These are phyloP conservation scores for Taxidea taxus DNA, from an alignment of 2,113 vertebrate species.

Conservation along the genomic window DNA sequence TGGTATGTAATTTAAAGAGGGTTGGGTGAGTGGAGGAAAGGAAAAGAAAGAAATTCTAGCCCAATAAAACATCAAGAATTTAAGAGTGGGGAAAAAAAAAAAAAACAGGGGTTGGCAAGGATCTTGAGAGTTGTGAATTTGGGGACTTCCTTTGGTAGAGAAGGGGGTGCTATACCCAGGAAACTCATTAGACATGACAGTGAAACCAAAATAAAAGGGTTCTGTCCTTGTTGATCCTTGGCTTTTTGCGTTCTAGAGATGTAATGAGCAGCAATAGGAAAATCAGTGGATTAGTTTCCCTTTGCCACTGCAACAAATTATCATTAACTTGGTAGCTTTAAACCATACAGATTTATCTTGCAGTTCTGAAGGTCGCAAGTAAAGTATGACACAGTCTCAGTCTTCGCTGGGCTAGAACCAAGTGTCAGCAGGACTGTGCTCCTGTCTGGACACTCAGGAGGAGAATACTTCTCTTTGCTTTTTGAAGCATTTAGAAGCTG, in stretches of 20 bases:
- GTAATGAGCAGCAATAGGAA: neutral
- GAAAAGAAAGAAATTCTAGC: neutral
- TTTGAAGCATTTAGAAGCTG: neutral
- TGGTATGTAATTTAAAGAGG: neutral
- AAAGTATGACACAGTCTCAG: neutral
- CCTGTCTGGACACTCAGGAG: too few relatives aligned
- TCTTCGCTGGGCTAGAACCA: neutral
- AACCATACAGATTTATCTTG: neutral
- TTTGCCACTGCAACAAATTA: neutral
- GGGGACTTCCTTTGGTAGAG: neutral
- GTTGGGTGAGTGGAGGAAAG: neutral
- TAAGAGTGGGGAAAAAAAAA: neutral
- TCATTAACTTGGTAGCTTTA: neutral
- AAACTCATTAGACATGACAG: neutral
- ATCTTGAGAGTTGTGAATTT: neutral
- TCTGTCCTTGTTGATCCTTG: neutral
- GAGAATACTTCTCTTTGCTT: neutral
- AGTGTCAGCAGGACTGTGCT: neutral
- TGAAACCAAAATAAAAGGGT: neutral
- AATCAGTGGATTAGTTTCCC: neutral
- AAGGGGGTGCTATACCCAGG: neutral
- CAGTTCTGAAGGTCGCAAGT: neutral
- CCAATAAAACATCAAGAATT: neutral
- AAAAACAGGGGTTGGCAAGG: neutral
- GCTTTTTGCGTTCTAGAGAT: neutral